Evolutionary conservation across 2,113 vertebrate genomes (phyloP).

Genomic region (Chaetops frenatus): DNA sequence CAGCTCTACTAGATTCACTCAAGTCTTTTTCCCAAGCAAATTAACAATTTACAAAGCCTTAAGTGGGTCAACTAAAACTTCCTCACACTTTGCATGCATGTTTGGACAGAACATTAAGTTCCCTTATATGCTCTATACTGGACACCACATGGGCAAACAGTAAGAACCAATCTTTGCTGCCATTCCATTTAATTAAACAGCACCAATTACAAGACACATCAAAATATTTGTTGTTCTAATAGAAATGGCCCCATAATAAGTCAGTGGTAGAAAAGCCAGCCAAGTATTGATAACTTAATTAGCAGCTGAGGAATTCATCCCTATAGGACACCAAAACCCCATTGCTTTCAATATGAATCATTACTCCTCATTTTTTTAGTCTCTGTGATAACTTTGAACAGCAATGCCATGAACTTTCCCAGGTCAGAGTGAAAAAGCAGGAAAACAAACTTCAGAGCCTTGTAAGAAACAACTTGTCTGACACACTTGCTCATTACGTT

Average conservation of each 20-base stretch:
- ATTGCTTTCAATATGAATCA: background rate
- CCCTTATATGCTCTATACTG: background rate
- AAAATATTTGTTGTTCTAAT: background rate
- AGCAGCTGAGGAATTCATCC: background rate
- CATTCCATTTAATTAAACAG: background rate
- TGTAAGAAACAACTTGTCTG: background rate
- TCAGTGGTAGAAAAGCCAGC: background rate
- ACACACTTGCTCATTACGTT: background rate
- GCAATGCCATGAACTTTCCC: background rate
- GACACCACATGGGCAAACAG: background rate
- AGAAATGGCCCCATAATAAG: background rate
- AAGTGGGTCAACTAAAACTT: background rate
- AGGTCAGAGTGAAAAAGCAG: background rate
- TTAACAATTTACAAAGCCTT: background rate
- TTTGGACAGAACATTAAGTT: background rate
- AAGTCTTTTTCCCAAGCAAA: background rate
- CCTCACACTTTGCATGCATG: background rate
- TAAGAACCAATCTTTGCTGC: background rate
- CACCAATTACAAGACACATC: background rate
- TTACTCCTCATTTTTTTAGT: background rate
- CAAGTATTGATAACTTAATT: background rate
- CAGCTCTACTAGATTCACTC: background rate
- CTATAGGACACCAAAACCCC: background rate
- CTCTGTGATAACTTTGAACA: background rate
- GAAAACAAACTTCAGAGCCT: background rate